phyloP scores from a whole-genome alignment of 2,113 vertebrate species.

The Microtus pennsylvanicus region DNA sequence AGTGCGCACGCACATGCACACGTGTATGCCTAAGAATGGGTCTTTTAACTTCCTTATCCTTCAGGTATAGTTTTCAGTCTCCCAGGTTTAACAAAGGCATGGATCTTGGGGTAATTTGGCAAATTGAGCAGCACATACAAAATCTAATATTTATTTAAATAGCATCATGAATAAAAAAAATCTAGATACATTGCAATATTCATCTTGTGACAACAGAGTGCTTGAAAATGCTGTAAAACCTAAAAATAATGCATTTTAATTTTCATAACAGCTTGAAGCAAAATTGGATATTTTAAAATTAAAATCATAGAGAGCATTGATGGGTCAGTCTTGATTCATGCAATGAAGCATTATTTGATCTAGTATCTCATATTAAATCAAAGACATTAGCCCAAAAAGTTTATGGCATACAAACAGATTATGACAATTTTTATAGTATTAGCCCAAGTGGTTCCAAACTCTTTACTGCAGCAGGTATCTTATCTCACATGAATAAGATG shows the following conservation, averaged over 20 bases:
- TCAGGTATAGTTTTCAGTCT: conserved; percentile 28
- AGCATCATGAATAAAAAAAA: conserved; percentile 65
- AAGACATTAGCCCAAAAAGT: conserved; percentile 62
- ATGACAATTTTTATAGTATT: conserved; percentile 7
- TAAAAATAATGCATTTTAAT: conserved; percentile 79
- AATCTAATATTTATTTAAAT: conserved; percentile 76
- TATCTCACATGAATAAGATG: background rate
- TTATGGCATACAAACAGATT: conserved; percentile 40
- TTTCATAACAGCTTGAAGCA: conserved; percentile 73
- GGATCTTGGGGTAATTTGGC: conserved; percentile 59
- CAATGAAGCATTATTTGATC: background rate
- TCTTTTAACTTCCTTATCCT: conserved; percentile 60
- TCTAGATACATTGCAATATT: conserved; percentile 45
- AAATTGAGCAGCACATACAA: conserved; percentile 3
- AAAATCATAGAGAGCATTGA: conserved; percentile 61
- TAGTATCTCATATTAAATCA: conserved; percentile 67
- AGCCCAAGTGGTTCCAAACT: background rate
- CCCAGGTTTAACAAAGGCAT: conserved; percentile 51
- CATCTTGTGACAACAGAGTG: conserved; percentile 54
- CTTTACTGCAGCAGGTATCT: background rate
- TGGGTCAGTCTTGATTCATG: conserved; percentile 68
- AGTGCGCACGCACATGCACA: rapidly evolving
- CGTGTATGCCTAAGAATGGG: background rate
- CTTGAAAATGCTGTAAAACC: conserved; percentile 58
- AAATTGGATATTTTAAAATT: conserved; percentile 68